Evolutionary conservation across 2,888 invertebrate genomes (phyloP), one percentile per base, ranked within the genome.

Genomic region (Orchestes rusci): DNA sequence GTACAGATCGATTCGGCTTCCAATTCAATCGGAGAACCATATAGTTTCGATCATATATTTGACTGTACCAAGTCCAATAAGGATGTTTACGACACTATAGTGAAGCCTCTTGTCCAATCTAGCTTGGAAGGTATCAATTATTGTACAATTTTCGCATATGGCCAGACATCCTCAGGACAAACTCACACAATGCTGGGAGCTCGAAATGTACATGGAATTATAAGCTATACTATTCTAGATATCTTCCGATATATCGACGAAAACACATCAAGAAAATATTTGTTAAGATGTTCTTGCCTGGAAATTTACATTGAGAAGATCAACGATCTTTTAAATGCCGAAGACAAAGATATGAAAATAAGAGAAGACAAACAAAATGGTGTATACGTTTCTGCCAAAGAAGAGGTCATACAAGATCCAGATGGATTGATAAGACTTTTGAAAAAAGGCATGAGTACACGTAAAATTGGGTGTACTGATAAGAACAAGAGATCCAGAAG

Each of bases 121-220:
- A 78, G 82, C 1, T 71, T 84, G 10, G 74, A 77, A 50, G 89
- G 89, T 2, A 80, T 86, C 56, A 88, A 89, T 64, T n/a, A n/a
- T n/a, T 90, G 88, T 2, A 92, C 92, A 0, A 81, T 93, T 53
- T 89, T 93, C 70, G 90, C 91, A 0, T 93, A 93, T 64, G 92
- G 92, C 4, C 92, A 92, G 66, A 92, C 91, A 3, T 85, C 89
- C 1, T 90, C 90, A 0, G 93, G 91, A 40, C 90, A 90, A 67
- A 90, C 90, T 0, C 81, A 81, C 57, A 89, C 88, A 0, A 86
- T 90, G 82, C 76, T 84, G 62, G 93, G 93, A 1, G 76, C 75
- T 23, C 67, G 23, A 37, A 16, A 29, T 0, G 77, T 80, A 28
- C 80, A 77, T 0, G 93, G 93, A 1, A 79, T 93, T 5, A 83